Evolutionary conservation across 2,888 invertebrate species (phyloP), one percentile per base, ranked within the genome.

Genomic region (Proisotoma minuta): DNA sequence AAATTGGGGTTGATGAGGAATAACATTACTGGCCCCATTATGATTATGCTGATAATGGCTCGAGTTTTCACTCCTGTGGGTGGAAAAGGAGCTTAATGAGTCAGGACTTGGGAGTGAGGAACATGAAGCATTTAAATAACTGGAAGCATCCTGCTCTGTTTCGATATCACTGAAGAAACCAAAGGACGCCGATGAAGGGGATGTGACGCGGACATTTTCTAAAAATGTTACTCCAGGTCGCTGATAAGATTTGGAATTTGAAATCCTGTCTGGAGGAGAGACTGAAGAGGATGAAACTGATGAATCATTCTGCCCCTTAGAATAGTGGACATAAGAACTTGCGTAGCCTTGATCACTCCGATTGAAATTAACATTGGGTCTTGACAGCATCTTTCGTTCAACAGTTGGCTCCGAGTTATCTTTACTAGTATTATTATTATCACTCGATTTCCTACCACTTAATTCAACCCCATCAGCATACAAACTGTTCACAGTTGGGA

Each of bases 91-190:
- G 51, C 64, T 61, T 47, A 71, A 62, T 39, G 69, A 69, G 58
- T 71, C 71, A 3, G 71, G 68, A 57, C 71, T 71, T 27, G 71
- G 68, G 26, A 62, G 39, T 5, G 65, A 65, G 39, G 69, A 69
- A 27, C 24, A 22, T 15, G 60, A 69, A 52, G 63, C 65, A 59
- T 69, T 65, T 18, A 64, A 58, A 34, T 66, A 59, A 60, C 65
- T 63, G 62, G 69, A 63, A 59, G 63, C 65, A 62, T 71, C 15
- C 8, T 34, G 8, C 52, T 58, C 57, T 2, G 58, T 60, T 12
- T 62, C 59, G 3, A 54, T 60, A 18, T 59, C 57, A 56, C 62
- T 22, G 61, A 62, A 1, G 60, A 62, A 54, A 57, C n/a, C 20
- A 23, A 26, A 43, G 4, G 43, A 10, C 15, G 54, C 56, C 15